Conservation (phyloP, 2,888 invertebrate species). For the Hirudinaria manillensis region DNA sequence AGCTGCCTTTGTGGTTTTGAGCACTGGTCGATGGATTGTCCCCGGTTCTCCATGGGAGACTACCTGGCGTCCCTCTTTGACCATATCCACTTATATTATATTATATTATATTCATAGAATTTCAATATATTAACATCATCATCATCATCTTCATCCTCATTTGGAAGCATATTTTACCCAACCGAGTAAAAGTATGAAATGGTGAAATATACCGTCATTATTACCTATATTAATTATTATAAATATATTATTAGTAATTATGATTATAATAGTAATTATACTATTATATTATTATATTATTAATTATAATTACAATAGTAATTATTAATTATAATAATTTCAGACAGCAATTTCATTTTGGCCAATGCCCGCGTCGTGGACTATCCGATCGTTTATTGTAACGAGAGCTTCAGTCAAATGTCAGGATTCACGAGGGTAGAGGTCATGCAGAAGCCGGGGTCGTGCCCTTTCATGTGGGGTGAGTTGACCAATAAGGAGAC, state of each 20-base stretch:
- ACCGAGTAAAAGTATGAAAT: too few relatives aligned
- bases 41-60: too few relatives aligned
- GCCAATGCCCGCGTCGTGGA: conserved; percentile 97
- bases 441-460: conserved; percentile 70
- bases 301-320: neutral
- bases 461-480: conserved; percentile 90
- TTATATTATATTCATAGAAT: too few relatives aligned
- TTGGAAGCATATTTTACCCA: too few relatives aligned
- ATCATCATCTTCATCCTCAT: too few relatives aligned
- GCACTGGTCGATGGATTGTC: too few relatives aligned
- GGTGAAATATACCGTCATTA: too few relatives aligned
- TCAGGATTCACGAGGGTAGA: conserved; percentile 95
- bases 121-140: too few relatives aligned
- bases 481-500: conserved; percentile 96
- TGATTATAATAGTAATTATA: neutral
- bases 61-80: too few relatives aligned
- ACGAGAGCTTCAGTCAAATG: conserved; percentile 99
- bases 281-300: neutral
- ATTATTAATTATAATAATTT: neutral
- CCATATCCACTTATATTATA: too few relatives aligned
- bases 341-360: conserved; percentile 67
- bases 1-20: too few relatives aligned
- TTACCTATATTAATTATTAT: too few relatives aligned
- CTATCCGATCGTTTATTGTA: conserved; percentile 99
- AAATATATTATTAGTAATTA: conserved; percentile 8